phyloP scores from a whole-genome alignment of 2,113 vertebrate species.

The Orientallactaga bullata region DNA sequence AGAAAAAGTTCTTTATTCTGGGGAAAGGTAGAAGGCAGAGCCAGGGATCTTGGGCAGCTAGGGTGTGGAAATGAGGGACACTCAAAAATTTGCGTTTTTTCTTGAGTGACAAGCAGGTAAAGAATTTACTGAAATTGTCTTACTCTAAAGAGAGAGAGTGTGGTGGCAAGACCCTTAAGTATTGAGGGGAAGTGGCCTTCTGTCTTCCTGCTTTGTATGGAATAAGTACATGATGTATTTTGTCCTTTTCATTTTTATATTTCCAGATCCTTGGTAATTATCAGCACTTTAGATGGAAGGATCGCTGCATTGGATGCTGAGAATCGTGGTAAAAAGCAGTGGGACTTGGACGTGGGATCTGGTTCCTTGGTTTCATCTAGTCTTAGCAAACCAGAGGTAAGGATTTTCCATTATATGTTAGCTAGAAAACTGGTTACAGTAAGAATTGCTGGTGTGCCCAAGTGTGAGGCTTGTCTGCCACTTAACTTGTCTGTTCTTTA shows the following conservation, averaged over 20 bases:
- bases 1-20: neutral
- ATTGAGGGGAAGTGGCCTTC: neutral
- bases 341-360: conserved; percentile 98
- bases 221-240: neutral
- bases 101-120: neutral
- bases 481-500: neutral
- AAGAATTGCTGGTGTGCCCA: neutral
- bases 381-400: conserved; percentile 98
- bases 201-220: neutral
- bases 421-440: neutral
- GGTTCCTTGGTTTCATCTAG: conserved; percentile 97
- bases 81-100: conserved; percentile 5
- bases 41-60: neutral
- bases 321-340: conserved; percentile 95
- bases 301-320: conserved; percentile 97
- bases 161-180: neutral
- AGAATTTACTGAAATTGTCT: neutral
- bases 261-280: conserved; percentile 95
- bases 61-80: neutral
- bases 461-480: neutral
- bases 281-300: conserved; percentile 97
- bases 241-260: conserved; percentile 62
- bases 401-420: conserved; percentile 33
- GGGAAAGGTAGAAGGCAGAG: neutral
- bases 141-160: neutral